Evolutionary conservation across 2,888 invertebrate genomes (phyloP), one percentile per base, ranked within the genome.

Genomic region (Parapristionchus giblindavisi): DNA sequence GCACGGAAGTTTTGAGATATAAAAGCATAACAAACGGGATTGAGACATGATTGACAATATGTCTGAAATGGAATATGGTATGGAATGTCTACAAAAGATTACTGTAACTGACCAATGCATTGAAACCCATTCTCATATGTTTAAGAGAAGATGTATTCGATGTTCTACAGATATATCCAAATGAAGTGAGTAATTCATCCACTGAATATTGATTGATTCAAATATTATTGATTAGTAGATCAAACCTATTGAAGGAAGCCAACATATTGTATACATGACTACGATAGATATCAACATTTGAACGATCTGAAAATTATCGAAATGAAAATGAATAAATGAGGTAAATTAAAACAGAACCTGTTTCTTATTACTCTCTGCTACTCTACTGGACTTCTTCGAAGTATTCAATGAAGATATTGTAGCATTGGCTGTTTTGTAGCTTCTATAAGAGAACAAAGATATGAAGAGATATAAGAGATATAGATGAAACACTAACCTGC

Each of bases 21-120:
- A 88, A 93, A 93, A 36, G 92, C 92, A 87, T 93, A 93, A 43
- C 93, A 91, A 54, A 93, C 91, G 4, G 93, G 93, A 88, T 93
- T 93, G 81, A 92, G 91, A 88, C 92, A 92, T 85, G 92, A 92
- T 89, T 93, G 93, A 85, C 92, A 91, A 88, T 93, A 93, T 0
- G 92, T 83, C 79, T 80, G 74, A 76, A 79, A 32, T 3, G 2
- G 43, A 17, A 48, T 8, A 34, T 2, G 32, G 8, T 24, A 40
- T 36, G 6, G n/a, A 38, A 3, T 4, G 27, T 40, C n/a, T 29
- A 4, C 24, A 63, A 32, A 34, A 51, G 43, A 60, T 38, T 34
- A 27, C 14, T 5, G 27, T 40, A 36, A 78, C 73, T 52, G 21
- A 79, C 81, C 40, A 84, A 75, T 2, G 82, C 82, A 61, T 83